Evolutionary conservation across 2,113 vertebrate species (phyloP).

Genomic region (Sturnus vulgaris): DNA sequence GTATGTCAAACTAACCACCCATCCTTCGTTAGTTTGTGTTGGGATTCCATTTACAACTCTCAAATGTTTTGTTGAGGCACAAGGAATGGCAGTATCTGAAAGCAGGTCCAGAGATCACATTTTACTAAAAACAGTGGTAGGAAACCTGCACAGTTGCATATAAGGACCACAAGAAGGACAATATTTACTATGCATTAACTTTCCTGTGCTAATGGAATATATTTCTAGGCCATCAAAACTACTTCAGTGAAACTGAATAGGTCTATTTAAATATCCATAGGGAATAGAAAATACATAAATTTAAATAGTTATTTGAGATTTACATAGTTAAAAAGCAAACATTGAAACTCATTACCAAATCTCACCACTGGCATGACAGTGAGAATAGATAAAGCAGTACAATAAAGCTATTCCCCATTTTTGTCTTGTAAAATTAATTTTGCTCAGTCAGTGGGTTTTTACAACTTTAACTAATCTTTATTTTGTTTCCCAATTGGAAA

Average conservation of each 20-base stretch:
- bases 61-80: constrained; percentile 77
- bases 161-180: constrained; percentile 37
- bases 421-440: neutral
- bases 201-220: neutral
- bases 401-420: neutral
- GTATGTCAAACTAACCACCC: constrained; percentile 98
- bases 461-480: neutral
- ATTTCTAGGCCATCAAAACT: neutral
- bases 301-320: neutral
- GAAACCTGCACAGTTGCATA: constrained; percentile 46
- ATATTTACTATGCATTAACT: neutral
- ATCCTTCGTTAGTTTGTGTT: constrained; percentile 85
- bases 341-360: neutral
- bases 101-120: constrained; percentile 63
- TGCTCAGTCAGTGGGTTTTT: neutral
- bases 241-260: neutral
- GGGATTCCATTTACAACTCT: constrained; percentile 92
- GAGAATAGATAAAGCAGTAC: neutral
- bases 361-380: neutral
- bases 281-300: neutral
- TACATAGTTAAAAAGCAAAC: neutral
- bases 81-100: constrained; percentile 77
- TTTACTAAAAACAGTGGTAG: constrained; percentile 56
- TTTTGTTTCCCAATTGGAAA: neutral
- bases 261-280: neutral